Evolutionary conservation across 2,113 vertebrate species (phyloP).

Genomic region (Poecilia latipinna): DNA sequence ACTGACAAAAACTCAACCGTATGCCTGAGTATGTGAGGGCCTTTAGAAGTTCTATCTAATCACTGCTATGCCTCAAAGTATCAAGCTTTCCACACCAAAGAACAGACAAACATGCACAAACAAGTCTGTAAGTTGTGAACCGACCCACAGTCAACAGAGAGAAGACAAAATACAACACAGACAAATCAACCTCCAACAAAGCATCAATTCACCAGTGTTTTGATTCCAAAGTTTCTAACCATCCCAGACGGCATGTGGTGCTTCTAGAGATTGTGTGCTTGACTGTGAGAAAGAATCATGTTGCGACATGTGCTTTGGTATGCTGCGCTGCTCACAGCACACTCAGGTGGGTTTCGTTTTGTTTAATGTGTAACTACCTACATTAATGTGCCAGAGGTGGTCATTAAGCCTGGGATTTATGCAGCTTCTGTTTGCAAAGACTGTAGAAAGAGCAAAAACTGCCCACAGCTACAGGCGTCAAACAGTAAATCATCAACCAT

Average conservation of each 20-base stretch:
- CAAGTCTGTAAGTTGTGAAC: neutral
- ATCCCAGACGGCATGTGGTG: too few relatives aligned
- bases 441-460: neutral
- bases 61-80: neutral
- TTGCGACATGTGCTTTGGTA: conserved; percentile 34
- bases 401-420: neutral
- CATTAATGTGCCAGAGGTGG: neutral
- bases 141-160: neutral
- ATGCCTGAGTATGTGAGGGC: too few relatives aligned
- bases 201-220: neutral
- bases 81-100: neutral
- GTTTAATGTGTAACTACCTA: neutral
- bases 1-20: too few relatives aligned
- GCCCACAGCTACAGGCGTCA: neutral
- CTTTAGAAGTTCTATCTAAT: neutral
- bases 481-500: neutral
- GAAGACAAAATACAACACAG: neutral
- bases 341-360: neutral
- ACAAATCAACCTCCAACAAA: neutral
- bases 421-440: neutral
- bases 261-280: neutral
- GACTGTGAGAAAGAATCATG: conserved; percentile 5
- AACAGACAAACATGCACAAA: neutral
- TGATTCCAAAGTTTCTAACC: neutral
- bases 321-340: conserved; percentile 8